Evolutionary conservation across 2,113 vertebrate genomes (phyloP).

Genomic region (Ageneiosus marmoratus): DNA sequence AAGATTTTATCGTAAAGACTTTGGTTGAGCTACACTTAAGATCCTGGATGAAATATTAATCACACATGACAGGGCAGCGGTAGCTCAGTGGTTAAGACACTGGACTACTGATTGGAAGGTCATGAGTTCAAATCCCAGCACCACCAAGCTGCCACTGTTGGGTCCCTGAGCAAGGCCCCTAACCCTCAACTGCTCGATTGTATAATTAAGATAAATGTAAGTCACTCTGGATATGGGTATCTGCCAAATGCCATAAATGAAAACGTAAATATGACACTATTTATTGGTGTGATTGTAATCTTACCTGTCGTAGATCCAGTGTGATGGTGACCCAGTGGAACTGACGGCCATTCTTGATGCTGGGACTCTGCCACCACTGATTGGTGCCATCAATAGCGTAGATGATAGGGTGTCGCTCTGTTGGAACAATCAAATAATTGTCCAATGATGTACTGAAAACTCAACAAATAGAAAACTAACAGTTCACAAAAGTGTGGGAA

Average conservation of each 20-base stretch:
- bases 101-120: no score
- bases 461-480: not conserved
- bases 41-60: not conserved
- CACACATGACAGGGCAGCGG: no score
- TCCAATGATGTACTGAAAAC: not conserved
- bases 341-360: slow-evolving; percentile 91
- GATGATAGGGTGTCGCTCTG: slow-evolving; percentile 90
- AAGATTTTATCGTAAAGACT: not conserved
- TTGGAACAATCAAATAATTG: not conserved
- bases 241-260: no score
- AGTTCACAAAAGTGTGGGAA: not conserved
- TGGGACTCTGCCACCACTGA: slow-evolving; percentile 98
- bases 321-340: slow-evolving; percentile 95
- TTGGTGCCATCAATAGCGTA: slow-evolving; percentile 94
- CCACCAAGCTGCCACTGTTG: no score
- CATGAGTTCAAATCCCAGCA: no score
- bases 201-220: no score
- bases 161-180: no score
- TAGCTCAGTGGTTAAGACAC: no score
- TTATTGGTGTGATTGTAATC: not conserved
- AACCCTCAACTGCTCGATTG: no score
- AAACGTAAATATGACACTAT: no score
- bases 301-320: slow-evolving; percentile 91
- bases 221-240: no score
- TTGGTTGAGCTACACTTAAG: not conserved